These are phyloP conservation scores for Knipowitschia caucasica DNA, from an alignment of 2,797 vertebrate species.

Conservation along the genomic window DNA sequence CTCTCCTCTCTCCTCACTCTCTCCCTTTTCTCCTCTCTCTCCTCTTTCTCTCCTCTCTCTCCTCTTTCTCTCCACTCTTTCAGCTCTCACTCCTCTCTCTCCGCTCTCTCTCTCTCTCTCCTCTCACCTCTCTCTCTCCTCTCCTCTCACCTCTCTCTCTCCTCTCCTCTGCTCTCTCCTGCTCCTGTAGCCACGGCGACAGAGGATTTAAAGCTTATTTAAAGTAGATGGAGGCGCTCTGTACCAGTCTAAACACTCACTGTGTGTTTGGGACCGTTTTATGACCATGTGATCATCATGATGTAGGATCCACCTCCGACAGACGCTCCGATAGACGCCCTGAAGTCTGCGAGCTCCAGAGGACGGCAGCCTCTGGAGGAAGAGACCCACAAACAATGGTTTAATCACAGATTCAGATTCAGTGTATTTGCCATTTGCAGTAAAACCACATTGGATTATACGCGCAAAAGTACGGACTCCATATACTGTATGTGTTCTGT, in stretches of 20 bases:
- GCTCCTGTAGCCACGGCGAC: too few species aligned
- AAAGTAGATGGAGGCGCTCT: slow-evolving; percentile 52
- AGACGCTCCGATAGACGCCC: slow-evolving; percentile 41
- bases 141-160: neutral
- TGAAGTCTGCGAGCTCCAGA: slow-evolving; percentile 25
- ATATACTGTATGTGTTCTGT: too few species aligned
- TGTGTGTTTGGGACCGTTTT: slow-evolving; percentile 58
- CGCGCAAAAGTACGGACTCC: too few species aligned
- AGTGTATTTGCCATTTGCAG: too few species aligned
- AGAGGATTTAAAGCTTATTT: slow-evolving; percentile 71
- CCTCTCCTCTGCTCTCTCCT: slow-evolving; percentile 20
- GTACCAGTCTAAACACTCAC: slow-evolving; percentile 68
- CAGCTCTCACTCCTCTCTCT: neutral
- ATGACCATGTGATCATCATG: slow-evolving; percentile 49
- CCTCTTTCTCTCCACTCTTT: too few species aligned
- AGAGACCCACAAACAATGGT: neutral
- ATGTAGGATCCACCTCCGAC: slow-evolving; percentile 32
- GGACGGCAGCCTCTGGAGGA: neutral
- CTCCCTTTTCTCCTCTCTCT: too few species aligned
- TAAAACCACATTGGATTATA: too few species aligned
- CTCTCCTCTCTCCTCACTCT: too few species aligned
- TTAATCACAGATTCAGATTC: too few species aligned
- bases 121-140: neutral
- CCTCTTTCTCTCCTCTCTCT: too few species aligned
- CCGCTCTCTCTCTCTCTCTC: neutral